Evolutionary conservation across 2,888 invertebrate genomes (phyloP).

Genomic region (Venustoraphidia nigricollis): DNA sequence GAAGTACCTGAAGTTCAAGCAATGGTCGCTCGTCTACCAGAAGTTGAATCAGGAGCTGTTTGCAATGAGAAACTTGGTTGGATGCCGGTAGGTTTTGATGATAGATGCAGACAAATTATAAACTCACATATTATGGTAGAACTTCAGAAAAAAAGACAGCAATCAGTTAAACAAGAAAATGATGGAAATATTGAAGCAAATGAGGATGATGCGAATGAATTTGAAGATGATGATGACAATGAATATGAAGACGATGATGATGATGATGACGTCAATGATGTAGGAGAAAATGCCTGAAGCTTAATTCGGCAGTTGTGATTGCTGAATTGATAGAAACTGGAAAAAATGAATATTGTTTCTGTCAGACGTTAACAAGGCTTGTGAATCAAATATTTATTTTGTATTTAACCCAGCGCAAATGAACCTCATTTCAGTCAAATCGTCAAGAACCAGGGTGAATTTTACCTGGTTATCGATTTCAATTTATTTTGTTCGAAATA

Average conservation of each 20-base stretch:
- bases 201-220: conserved; percentile 10
- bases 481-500: too few relatives aligned
- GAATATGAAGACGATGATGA: conserved; percentile 8
- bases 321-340: too few relatives aligned
- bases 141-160: conserved; percentile 23
- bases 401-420: too few relatives aligned
- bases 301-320: too few relatives aligned
- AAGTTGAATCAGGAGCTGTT: conserved; percentile 36
- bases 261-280: neutral
- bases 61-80: conserved; percentile 66
- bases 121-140: conserved; percentile 44
- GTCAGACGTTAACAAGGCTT: too few relatives aligned
- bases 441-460: too few relatives aligned
- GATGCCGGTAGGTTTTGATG: conserved; percentile 55
- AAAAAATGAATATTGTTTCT: too few relatives aligned
- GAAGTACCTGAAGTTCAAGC: conserved; percentile 63
- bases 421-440: too few relatives aligned
- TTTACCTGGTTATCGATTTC: too few relatives aligned
- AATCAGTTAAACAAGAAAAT: conserved; percentile 16
- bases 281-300: too few relatives aligned
- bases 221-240: conserved; percentile 5
- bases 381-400: too few relatives aligned
- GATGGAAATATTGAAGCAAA: conserved; percentile 14
- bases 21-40: conserved; percentile 50
- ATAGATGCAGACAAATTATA: conserved; percentile 56